Percentiles rank a stretch among this genome's conserved stretches.
phyloP scores from a whole-genome alignment of 1,140 invertebrate genomes.

The Platorchestia sp. region DNA sequence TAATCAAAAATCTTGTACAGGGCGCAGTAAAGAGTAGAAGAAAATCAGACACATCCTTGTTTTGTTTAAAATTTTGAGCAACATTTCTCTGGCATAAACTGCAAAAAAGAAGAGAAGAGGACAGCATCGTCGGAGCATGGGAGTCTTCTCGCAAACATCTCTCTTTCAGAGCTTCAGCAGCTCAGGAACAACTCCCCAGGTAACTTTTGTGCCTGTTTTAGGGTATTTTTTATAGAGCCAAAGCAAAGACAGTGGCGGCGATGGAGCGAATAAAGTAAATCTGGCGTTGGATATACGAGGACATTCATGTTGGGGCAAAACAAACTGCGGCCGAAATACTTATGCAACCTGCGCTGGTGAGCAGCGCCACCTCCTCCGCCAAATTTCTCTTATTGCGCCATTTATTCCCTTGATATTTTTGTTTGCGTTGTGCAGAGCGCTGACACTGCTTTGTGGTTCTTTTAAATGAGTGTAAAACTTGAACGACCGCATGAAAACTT shows the following conservation, averaged over 20 bases:
- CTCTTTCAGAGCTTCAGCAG: neutral
- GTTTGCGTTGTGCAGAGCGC: conserved; percentile 1
- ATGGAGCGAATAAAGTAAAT: conserved; percentile 55
- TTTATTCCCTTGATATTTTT: conserved; percentile 53
- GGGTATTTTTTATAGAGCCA: conserved; percentile 51
- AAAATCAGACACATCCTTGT: neutral
- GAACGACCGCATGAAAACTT: conserved; percentile 34
- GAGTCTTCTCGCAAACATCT: conserved; percentile 7
- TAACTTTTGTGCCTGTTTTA: conserved; percentile 53
- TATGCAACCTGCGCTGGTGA: neutral
- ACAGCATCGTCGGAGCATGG: neutral
- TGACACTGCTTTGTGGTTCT: neutral
- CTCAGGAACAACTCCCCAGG: neutral
- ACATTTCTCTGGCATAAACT: neutral
- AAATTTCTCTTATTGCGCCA: conserved; percentile 46
- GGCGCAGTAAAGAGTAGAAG: neutral
- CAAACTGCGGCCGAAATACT: conserved; percentile 42
- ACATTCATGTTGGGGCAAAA: conserved; percentile 40
- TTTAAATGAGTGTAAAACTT: conserved; percentile 43
- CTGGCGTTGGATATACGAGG: conserved; percentile 50
- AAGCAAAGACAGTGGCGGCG: conserved; percentile 52
- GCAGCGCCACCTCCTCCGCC: neutral
- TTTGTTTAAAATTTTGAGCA: neutral
- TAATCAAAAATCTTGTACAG: neutral
- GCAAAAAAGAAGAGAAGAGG: neutral